phyloP scores from a whole-genome alignment of 92 coral and sea anemone species.

The Pocillopora grandis region DNA sequence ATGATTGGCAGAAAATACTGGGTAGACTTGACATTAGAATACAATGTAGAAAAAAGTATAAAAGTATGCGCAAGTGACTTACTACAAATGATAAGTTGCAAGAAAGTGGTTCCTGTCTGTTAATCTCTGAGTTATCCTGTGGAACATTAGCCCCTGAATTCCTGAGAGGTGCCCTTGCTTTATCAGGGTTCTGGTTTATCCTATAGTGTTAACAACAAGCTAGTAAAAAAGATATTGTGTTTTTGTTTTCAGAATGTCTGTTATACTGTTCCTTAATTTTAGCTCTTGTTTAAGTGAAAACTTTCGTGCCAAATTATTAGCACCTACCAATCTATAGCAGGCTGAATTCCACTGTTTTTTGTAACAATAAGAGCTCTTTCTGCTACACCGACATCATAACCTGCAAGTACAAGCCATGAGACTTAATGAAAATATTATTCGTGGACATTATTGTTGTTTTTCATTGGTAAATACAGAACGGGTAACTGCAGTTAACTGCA shows the following conservation, averaged over 20 bases:
- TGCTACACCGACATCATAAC: constrained; percentile 75
- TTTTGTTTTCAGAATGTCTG: neutral
- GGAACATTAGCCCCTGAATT: neutral
- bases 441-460: too few relatives aligned
- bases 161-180: neutral
- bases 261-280: neutral
- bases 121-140: neutral
- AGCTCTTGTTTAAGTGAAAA: neutral
- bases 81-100: constrained; percentile 42
- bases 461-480: too few relatives aligned
- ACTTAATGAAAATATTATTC: too few relatives aligned
- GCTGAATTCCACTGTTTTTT: constrained; percentile 88
- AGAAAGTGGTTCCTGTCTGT: neutral
- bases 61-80: neutral
- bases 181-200: constrained; percentile 60
- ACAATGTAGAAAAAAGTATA: neutral
- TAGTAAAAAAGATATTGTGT: neutral
- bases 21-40: neutral
- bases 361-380: constrained; percentile 89
- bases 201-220: neutral
- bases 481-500: too few relatives aligned
- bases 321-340: constrained; percentile 96
- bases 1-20: neutral
- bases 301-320: neutral
- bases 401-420: constrained; percentile 28